Evolutionary conservation across 2,888 invertebrate species (phyloP), one percentile per base, ranked within the genome.

Genomic region (Oxystoma pomonae): DNA sequence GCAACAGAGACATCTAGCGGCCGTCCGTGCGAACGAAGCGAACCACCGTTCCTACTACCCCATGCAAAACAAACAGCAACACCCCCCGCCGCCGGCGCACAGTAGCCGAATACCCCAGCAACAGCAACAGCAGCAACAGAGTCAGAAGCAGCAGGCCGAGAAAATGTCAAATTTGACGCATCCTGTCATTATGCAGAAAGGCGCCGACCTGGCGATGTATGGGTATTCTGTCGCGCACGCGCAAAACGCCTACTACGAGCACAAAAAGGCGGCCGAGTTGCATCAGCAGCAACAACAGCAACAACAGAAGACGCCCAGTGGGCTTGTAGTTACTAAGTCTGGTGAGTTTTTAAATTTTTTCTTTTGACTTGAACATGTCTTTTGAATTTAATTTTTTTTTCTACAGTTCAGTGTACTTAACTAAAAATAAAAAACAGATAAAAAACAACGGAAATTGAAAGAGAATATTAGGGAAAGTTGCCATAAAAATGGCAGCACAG

Each of bases 141-240:
- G 12, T 7, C 5, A 3, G 35, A 80, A 80, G 71, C 65, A 76
- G 53, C 65, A 75, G 19, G 62, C 67, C 18, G 75, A 76, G 1
- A 75, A 75, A 62, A 59, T 72, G 59, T 19, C 53, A 16, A 53
- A 53, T 19, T 16, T 53, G 35, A 35, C 35, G 53, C 53, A 53
- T 19, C 7, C 53, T 16, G 16, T 19, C 17, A 53, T 53, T 9
- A 53, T 53, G 53, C 53, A 53, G n/a, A 53, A 53, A 16, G n/a
- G n/a, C 35, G 62, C 62, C 59, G 90, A 90, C 76, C 86, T 89
- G 18, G 88, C 87, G 78, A 81, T 88, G 69, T 90, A 88, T 78
- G 85, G 85, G 72, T 90, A 90, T 77, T 84, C 86, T 64, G 79
- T 70, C 16, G 86, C 68, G 56, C 72, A 87, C 74, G 82, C 81